These are phyloP conservation scores for Drosophila kikkawai DNA, from an alignment of 1,140 invertebrate genomes.

Conservation along the genomic window DNA sequence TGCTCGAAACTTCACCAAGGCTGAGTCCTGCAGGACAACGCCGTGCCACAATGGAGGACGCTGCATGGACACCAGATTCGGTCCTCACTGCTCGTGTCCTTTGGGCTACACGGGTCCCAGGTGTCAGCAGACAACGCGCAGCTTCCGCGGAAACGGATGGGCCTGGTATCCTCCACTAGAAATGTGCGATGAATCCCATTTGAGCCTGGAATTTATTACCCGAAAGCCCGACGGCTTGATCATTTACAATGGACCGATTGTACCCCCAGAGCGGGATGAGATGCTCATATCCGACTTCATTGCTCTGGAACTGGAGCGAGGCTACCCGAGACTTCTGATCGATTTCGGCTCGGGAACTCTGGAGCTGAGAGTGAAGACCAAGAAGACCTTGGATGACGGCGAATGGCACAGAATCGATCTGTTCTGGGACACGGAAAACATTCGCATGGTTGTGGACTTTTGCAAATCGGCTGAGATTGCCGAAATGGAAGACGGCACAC, in stretches of 20 bases:
- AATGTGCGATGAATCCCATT: slow-evolving; percentile 97
- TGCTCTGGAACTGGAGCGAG: slow-evolving; percentile 95
- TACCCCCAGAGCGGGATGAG: slow-evolving; percentile 95
- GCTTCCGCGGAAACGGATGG: slow-evolving; percentile 96
- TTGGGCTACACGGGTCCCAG: slow-evolving; percentile 96
- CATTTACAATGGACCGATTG: slow-evolving; percentile 98
- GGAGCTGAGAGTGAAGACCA: slow-evolving; percentile 94
- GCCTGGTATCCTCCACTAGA: slow-evolving; percentile 98
- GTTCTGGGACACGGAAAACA: slow-evolving; percentile 97
- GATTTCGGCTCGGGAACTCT: slow-evolving; percentile 98
- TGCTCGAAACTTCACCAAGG: slow-evolving; percentile 94
- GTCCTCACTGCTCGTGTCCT: slow-evolving; percentile 95
- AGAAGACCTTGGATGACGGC: slow-evolving; percentile 94
- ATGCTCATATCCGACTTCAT: slow-evolving; percentile 96
- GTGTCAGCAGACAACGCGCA: slow-evolving; percentile 97
- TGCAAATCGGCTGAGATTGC: slow-evolving; percentile 94
- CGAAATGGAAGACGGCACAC: slow-evolving; percentile 94
- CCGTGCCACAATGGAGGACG: slow-evolving; percentile 98
- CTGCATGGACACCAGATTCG: slow-evolving; percentile 95
- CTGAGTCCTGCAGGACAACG: slow-evolving; percentile 94
- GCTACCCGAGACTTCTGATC: slow-evolving; percentile 94
- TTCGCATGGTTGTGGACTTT: slow-evolving; percentile 96
- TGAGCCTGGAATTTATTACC: slow-evolving; percentile 98
- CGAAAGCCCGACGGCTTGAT: slow-evolving; percentile 95
- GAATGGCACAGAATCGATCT: slow-evolving; percentile 98